Conservation (phyloP, 2,888 invertebrate species). For the Diloba caeruleocephala region DNA sequence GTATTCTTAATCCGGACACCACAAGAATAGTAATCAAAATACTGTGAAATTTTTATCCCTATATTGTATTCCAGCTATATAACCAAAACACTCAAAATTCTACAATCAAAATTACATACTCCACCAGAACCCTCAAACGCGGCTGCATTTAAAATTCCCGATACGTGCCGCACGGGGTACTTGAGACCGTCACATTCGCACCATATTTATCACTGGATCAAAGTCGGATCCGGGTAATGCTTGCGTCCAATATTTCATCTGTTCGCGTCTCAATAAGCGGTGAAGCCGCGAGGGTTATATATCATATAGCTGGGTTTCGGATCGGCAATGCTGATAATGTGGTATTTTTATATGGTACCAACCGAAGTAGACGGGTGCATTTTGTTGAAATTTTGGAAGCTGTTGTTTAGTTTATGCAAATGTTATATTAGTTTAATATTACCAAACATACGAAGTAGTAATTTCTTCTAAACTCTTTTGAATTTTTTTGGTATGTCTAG, state of each 20-base stretch:
- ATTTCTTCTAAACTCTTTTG: no score
- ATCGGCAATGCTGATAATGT: conserved; percentile 36
- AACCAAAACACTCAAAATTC: neutral
- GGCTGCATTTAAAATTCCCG: conserved; percentile 61
- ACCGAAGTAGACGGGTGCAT: neutral
- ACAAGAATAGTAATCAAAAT: no score
- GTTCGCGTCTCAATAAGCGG: conserved; percentile 75
- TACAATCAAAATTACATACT: conserved; percentile 7
- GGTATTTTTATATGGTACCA: conserved; percentile 35
- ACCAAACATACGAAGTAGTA: no score
- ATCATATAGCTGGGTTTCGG: conserved; percentile 59
- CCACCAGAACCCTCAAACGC: conserved; percentile 44
- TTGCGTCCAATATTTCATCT: conserved; percentile 75
- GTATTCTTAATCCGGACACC: no score
- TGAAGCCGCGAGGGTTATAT: conserved; percentile 59
- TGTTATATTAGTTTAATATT: no score
- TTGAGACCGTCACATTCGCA: conserved; percentile 67
- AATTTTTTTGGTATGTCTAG: no score
- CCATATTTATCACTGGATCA: conserved; percentile 83
- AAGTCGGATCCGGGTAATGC: conserved; percentile 58
- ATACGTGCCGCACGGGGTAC: conserved; percentile 53
- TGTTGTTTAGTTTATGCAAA: no score
- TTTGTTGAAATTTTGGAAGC: no score
- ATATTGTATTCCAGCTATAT: no score
- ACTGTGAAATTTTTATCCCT: no score